Conservation (phyloP, 2,797 vertebrate species). For the Artibeus jamaicensis region DNA sequence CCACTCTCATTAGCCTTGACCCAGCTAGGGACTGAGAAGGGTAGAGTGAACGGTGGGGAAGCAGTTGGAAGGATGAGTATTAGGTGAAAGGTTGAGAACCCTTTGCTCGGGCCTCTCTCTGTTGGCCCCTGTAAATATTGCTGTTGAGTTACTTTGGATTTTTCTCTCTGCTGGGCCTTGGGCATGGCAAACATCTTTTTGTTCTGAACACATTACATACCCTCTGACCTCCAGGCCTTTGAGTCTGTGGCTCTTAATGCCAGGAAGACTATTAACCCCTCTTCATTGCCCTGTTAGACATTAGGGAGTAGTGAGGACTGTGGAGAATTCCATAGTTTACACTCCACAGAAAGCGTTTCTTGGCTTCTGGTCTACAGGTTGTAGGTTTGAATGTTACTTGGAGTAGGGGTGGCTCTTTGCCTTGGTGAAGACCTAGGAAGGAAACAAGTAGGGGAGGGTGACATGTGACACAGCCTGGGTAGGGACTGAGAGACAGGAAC, state of each 20-base stretch:
- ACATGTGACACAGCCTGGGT: neutral
- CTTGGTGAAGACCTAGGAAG: neutral
- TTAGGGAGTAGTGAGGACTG: neutral
- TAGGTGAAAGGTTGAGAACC: neutral
- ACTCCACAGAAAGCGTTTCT: neutral
- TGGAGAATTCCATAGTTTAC: neutral
- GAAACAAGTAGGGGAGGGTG: neutral
- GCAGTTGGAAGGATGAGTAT: neutral
- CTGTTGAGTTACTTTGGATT: neutral
- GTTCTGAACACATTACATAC: neutral
- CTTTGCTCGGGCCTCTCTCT: neutral
- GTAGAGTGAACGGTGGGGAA: neutral
- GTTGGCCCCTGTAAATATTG: neutral
- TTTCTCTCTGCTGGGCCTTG: neutral
- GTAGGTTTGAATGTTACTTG: neutral
- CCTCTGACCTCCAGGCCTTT: neutral
- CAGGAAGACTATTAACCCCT: fast-evolving
- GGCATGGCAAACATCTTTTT: neutral
- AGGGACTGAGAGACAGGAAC: neutral
- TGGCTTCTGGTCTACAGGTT: neutral
- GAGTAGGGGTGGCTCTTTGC: neutral
- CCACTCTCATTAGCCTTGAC: slow-evolving; percentile 17
- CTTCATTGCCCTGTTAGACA: neutral
- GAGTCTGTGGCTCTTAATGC: neutral
- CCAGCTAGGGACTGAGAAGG: neutral